These are phyloP conservation scores for Corydoras maculifer DNA, from an alignment of 2,113 vertebrate genomes.

Conservation along the genomic window DNA sequence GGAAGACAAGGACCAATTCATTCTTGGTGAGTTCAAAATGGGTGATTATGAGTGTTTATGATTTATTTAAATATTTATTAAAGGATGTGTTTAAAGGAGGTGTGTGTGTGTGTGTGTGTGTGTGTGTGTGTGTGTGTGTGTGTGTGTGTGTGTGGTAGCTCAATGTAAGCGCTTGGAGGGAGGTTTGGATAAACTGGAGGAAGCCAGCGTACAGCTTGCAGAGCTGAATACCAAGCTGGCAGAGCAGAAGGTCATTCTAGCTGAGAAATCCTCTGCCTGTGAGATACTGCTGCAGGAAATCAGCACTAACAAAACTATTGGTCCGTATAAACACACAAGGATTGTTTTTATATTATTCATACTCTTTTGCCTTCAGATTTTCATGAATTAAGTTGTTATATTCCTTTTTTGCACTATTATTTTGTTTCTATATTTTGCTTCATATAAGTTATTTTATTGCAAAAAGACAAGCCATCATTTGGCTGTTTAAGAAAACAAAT, in stretches of 20 bases:
- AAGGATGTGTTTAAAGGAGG: neutral
- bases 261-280: conserved; percentile 82
- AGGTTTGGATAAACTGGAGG: conserved; percentile 87
- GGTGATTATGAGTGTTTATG: neutral
- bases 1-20: conserved; percentile 79
- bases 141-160: conserved; percentile 42
- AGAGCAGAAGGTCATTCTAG: conserved; percentile 83
- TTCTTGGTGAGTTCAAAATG: conserved; percentile 68
- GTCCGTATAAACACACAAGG: conserved; percentile 53
- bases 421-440: too few species aligned
- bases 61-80: neutral
- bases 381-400: neutral
- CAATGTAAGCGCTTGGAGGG: conserved; percentile 86
- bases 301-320: conserved; percentile 72
- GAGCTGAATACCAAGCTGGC: conserved; percentile 86
- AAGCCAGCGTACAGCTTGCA: conserved; percentile 79
- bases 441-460: too few species aligned
- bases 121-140: conserved; percentile 7
- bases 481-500: too few species aligned
- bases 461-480: neutral
- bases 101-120: too few species aligned
- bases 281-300: conserved; percentile 82
- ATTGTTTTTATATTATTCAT: too few species aligned
- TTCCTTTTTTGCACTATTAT: neutral
- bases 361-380: too few species aligned